Percentiles rank a stretch among this genome's conserved stretches.
These are phyloP conservation scores for Patagioenas fasciata DNA, from an alignment of 2,113 vertebrate genomes.

Conservation along the genomic window DNA sequence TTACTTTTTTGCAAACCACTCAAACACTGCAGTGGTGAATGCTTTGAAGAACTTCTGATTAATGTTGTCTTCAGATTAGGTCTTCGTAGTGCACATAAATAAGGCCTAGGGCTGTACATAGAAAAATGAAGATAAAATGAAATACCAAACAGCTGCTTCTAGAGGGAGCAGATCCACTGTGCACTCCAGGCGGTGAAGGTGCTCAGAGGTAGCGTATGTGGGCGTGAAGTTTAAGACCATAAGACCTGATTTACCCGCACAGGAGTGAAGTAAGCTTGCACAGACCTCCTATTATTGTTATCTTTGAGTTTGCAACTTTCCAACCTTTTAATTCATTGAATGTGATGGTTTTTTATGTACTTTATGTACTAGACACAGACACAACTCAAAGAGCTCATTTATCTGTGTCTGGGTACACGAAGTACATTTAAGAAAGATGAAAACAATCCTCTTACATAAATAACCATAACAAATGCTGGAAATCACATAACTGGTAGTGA, in stretches of 20 bases:
- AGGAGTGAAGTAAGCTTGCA: not conserved
- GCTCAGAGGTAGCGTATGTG: not conserved
- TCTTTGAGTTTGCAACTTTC: not conserved
- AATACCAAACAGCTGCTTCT: not conserved
- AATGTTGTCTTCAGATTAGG: conserved; percentile 36
- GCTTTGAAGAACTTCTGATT: conserved; percentile 33
- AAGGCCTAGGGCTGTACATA: not conserved
- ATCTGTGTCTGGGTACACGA: not conserved
- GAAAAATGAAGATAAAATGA: conserved; percentile 36
- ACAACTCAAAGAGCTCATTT: not conserved
- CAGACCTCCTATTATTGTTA: not conserved
- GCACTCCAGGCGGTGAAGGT: not conserved
- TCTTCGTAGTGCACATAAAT: conserved; percentile 2
- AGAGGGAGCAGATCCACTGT: not conserved
- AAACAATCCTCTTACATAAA: not conserved
- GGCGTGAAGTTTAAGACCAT: not conserved
- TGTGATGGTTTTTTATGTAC: not conserved
- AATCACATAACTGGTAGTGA: not conserved
- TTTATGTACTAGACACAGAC: not conserved
- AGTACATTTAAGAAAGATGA: not conserved
- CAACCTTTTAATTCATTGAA: not conserved
- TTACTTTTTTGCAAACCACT: not conserved
- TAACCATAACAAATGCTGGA: not conserved
- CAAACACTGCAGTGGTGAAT: conserved; percentile 19
- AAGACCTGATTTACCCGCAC: fast-evolving